These are phyloP conservation scores for rat (Rattus norvegicus) DNA, from an alignment of 2,113 vertebrate species.

Conservation along the genomic window GRCr8 NC_086021.1:85192001-85192500, in stretches of 20 bases:
- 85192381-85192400: conserved; percentile 4
- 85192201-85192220: not conserved
- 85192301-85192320: too few relatives aligned
- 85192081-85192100: not conserved
- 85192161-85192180: not conserved
- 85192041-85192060: too few relatives aligned
- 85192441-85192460: not conserved
- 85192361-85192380: not conserved
- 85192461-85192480: not conserved
- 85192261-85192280: not conserved
- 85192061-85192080: not conserved
- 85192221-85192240: not conserved
- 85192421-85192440: not conserved
- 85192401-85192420: not conserved
- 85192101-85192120: not conserved
- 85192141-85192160: not conserved
- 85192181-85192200: not conserved
- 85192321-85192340: not conserved
- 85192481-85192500: not conserved
- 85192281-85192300: not conserved
- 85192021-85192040: not conserved
- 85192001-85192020: not conserved
- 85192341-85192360: not conserved
- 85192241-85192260: not conserved
- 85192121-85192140: not conserved